Base-by-base conservation (phyloP, 1,140 invertebrate species). In the Zophobas atratus region DNA sequence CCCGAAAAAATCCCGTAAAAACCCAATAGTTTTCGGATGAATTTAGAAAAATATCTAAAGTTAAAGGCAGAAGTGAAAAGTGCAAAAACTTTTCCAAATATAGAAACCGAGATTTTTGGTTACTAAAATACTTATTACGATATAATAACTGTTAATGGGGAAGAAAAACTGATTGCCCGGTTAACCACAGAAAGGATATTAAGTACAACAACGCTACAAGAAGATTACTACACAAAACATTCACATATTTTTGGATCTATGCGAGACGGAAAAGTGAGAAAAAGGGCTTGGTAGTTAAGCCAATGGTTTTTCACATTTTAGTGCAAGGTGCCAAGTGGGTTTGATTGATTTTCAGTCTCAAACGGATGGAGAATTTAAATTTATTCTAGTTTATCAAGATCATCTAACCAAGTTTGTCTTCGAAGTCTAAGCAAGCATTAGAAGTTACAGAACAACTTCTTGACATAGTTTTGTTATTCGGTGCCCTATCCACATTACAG, bases 321-420 rank as follows among this genome's bases (percentile, higher is more conserved):
- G 87, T 77, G 77, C 49, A 72, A 39, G 87, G 70, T 87, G 86
- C 77, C 87, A 89, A 84, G 84, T 89, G 6, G 88, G 89, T 80
- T 76, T 89, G 2, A 89, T 89, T 51, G 86, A 88, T 79, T 78
- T 86, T 41, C 88, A 89, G 79, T 83, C 85, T 38, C 80, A 86
- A 56, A 35, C 83, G 49, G 87, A 88, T 84, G 82, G 83, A 34
- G 81, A 85, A 0, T 88, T 76, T 75, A 87, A 86, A 79, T 89
- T 86, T 78, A 85, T 89, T 70, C 77, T 89, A 48, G 81, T 87
- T 20, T 20, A 20, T 20, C 20, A 20, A 20, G 20, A 20, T 20
- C 20, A 20, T 20, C 0, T 20, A 20, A 88, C 86, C 5, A 89
- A 89, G 77, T 85, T 84, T 73, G 41, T 75, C 33, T 71, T 83